phyloP scores from a whole-genome alignment of 2,797 vertebrate genomes.

The Coranthus polyacanthus region DNA sequence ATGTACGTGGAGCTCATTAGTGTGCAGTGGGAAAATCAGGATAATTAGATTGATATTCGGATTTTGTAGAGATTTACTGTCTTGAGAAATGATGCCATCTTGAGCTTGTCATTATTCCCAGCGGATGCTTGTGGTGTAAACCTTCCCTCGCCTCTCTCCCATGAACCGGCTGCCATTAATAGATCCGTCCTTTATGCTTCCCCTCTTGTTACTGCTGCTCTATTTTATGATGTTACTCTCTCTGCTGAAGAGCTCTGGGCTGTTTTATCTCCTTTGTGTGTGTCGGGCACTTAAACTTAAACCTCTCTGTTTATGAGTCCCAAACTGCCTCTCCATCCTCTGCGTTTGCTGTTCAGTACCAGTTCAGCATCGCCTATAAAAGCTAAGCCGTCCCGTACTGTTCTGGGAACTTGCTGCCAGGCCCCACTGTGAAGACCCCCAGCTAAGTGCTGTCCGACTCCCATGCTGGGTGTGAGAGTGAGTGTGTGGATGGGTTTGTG shows the following conservation, averaged over 20 bases:
- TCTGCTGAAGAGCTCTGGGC: conserved; percentile 78
- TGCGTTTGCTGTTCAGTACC: conserved; percentile 65
- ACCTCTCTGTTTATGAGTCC: conserved; percentile 85
- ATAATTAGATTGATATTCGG: conserved; percentile 50
- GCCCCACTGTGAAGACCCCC: conserved; percentile 42
- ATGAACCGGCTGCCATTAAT: conserved; percentile 76
- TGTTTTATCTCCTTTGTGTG: conserved; percentile 81
- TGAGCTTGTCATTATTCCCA: conserved; percentile 55
- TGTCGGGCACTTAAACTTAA: conserved; percentile 83
- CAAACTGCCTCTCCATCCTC: conserved; percentile 77
- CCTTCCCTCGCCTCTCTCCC: conserved; percentile 51
- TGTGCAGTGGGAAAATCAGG: conserved; percentile 10
- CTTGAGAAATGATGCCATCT: conserved; percentile 47
- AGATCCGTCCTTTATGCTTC: conserved; percentile 78
- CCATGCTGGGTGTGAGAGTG: conserved; percentile 47
- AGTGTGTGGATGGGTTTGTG: conserved; percentile 12
- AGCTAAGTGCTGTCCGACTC: conserved; percentile 41
- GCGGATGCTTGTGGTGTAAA: conserved; percentile 57
- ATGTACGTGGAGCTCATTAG: conserved; percentile 35
- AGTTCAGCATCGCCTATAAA: conserved; percentile 69
- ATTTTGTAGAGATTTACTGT: conserved; percentile 35
- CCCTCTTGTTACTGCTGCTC: conserved; percentile 78
- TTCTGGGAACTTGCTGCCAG: conserved; percentile 49
- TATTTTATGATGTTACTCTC: conserved; percentile 85
- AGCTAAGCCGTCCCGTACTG: conserved; percentile 43